These are phyloP conservation scores for Phataginus tricuspis DNA, from an alignment of 2,797 vertebrate species.

Conservation along the genomic window DNA sequence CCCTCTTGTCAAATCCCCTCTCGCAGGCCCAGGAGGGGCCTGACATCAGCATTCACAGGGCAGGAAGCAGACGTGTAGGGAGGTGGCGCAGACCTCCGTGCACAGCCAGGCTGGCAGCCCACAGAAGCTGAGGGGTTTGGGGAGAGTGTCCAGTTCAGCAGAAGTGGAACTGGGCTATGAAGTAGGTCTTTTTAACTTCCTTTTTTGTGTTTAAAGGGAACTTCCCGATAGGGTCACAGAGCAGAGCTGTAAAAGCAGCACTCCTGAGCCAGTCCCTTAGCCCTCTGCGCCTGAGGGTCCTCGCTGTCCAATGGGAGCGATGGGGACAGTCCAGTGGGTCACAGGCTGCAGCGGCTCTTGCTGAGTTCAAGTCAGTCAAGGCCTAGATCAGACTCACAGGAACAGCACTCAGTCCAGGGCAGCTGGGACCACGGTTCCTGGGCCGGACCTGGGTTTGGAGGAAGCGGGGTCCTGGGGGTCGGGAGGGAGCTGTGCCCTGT, in stretches of 20 bases:
- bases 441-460: neutral
- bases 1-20: neutral
- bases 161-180: neutral
- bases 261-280: neutral
- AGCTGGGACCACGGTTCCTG: neutral
- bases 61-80: neutral
- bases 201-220: neutral
- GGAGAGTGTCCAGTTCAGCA: neutral
- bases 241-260: neutral
- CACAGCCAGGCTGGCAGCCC: neutral
- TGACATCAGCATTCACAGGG: neutral
- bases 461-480: neutral
- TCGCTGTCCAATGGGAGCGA: neutral
- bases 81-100: no score
- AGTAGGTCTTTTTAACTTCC: neutral
- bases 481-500: no score
- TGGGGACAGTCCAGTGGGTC: accelerated
- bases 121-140: no score
- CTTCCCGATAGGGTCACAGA: accelerated
- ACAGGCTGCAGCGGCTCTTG: neutral
- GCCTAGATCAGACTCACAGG: neutral
- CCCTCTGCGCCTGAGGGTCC: neutral
- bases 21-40: neutral
- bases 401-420: neutral
- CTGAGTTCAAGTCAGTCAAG: accelerated